A percentile compares a stretch with the other conserved stretches of the same genome.
These are phyloP conservation scores for Euclidia mi DNA, from an alignment of 2,888 invertebrate species.

Conservation along the genomic window DNA sequence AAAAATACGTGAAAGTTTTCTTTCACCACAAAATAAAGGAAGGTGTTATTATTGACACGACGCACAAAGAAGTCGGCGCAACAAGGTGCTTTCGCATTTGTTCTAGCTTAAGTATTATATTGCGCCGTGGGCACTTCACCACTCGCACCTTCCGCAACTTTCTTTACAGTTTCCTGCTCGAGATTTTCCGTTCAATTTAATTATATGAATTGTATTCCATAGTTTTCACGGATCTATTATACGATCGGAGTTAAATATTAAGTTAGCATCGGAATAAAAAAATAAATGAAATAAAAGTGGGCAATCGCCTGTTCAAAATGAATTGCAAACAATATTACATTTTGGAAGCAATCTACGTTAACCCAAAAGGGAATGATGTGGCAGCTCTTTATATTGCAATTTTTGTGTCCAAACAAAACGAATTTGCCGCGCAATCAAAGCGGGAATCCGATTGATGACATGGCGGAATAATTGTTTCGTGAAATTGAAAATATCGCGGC, in stretches of 20 bases:
- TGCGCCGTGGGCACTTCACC: constrained; percentile 75
- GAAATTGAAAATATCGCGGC: constrained; percentile 88
- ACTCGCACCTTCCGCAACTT: constrained; percentile 76
- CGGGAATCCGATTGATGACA: constrained; percentile 90
- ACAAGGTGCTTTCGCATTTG: constrained; percentile 78
- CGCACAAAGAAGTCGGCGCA: constrained; percentile 71
- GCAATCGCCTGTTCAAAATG: constrained; percentile 86
- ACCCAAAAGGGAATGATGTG: constrained; percentile 90
- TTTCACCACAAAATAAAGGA: constrained; percentile 62
- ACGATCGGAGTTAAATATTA: constrained; percentile 72
- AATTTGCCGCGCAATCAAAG: constrained; percentile 90
- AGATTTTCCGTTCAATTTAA: constrained; percentile 82
- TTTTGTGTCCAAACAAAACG: constrained; percentile 90
- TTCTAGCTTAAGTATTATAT: constrained; percentile 80
- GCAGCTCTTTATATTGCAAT: constrained; percentile 90
- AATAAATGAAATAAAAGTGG: constrained; percentile 82
- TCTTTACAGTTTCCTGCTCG: constrained; percentile 77
- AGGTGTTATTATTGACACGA: constrained; percentile 75
- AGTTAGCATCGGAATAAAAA: constrained; percentile 79
- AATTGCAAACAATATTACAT: constrained; percentile 89
- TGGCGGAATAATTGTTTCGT: constrained; percentile 89
- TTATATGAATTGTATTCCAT: constrained; percentile 78
- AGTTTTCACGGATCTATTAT: constrained; percentile 72
- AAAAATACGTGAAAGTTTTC: constrained; percentile 48
- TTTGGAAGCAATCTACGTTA: constrained; percentile 89